A percentile compares a stretch with the other conserved stretches of the same genome.
phyloP scores from a whole-genome alignment of 2,113 vertebrate genomes.

The Eptesicus fuscus region DNA sequence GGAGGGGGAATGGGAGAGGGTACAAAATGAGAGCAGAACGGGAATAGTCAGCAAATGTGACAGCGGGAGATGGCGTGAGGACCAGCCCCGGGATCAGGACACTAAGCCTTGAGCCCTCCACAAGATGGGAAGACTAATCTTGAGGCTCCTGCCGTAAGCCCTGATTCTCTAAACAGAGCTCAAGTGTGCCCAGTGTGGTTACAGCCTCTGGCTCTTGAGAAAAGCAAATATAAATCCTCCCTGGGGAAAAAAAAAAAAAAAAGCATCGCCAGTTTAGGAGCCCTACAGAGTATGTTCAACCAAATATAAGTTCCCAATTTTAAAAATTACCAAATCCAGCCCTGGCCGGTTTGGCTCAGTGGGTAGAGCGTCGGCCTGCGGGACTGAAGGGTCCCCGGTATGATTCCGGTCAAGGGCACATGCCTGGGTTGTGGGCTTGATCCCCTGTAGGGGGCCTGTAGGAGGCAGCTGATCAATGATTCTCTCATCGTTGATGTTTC shows the following conservation, averaged over 20 bases:
- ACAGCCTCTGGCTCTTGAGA: not conserved
- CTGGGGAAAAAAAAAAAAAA: not conserved
- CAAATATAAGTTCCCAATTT: not conserved
- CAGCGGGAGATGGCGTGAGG: not conserved
- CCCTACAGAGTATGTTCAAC: not conserved
- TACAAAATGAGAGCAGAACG: not conserved
- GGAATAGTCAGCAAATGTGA: not conserved
- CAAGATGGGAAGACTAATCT: accelerated
- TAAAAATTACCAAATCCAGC: not conserved
- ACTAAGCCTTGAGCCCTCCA: not conserved
- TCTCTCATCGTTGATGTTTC: not conserved
- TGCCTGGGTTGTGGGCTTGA: not conserved
- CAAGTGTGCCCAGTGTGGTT: not conserved
- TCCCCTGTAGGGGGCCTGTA: not conserved
- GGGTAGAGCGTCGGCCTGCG: not conserved
- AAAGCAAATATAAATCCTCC: not conserved
- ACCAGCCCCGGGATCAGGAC: not conserved
- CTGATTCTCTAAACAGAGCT: not conserved
- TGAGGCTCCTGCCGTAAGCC: not conserved
- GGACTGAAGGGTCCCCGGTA: not conserved
- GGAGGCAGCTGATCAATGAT: not conserved
- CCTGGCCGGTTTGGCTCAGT: not conserved
- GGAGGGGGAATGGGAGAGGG: not conserved
- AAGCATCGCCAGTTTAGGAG: not conserved
- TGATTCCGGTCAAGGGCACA: not conserved